phyloP scores from a whole-genome alignment of 2,113 vertebrate species.

The Chloropsis cyanopogon region DNA sequence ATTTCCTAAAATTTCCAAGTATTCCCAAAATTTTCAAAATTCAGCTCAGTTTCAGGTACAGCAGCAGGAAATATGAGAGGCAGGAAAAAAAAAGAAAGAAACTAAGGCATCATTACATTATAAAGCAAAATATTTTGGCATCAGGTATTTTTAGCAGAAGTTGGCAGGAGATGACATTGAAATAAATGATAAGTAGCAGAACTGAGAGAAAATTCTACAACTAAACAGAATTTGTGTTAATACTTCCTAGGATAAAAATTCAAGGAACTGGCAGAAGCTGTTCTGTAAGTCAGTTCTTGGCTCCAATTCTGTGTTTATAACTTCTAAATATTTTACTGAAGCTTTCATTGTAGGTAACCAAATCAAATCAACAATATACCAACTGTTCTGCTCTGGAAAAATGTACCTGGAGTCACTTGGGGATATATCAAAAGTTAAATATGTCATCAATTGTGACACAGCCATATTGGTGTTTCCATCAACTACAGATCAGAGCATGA shows the following conservation, averaged over 20 bases:
- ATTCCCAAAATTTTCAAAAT: background rate
- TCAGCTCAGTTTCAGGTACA: background rate
- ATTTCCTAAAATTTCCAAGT: background rate
- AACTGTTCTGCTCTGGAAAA: background rate
- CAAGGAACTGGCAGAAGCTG: background rate
- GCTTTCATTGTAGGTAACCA: background rate
- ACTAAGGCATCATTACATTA: background rate
- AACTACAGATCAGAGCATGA: background rate
- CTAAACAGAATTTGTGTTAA: slow-evolving; percentile 30
- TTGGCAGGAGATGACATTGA: background rate
- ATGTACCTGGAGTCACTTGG: background rate
- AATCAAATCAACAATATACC: background rate
- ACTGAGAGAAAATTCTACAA: background rate
- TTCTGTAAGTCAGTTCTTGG: background rate
- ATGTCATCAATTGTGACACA: background rate
- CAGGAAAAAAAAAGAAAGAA: background rate
- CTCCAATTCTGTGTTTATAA: background rate
- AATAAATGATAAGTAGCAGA: slow-evolving; percentile 18
- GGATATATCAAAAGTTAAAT: background rate
- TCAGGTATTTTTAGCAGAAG: slow-evolving; percentile 15
- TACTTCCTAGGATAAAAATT: background rate
- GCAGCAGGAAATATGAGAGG: background rate
- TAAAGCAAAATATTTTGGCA: slow-evolving; percentile 39
- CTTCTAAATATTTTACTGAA: slow-evolving; percentile 2
- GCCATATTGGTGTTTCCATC: background rate